Percentiles rank a stretch among this genome's conserved stretches.
Evolutionary conservation across 1,140 invertebrate species (phyloP).

Genomic region (Gryon sp.): DNA sequence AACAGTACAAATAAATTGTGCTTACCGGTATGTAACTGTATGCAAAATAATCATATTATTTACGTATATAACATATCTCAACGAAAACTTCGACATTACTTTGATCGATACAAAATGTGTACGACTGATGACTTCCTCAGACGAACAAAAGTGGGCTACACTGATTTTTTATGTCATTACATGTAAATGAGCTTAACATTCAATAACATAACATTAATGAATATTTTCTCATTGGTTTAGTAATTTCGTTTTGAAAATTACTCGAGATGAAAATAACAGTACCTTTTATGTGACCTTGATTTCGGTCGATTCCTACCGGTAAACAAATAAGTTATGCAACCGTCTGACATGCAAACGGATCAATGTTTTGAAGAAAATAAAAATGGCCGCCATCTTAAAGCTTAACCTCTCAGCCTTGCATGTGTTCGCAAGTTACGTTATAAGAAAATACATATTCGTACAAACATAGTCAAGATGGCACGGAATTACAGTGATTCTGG

Average conservation of each 20-base stretch:
- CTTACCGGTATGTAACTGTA: conserved; percentile 40
- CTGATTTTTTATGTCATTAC: conserved; percentile 1
- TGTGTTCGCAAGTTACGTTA: conserved; percentile 13
- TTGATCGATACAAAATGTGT: conserved; percentile 17
- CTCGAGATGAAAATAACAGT: conserved; percentile 41
- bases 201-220: conserved; percentile 30
- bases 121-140: conserved; percentile 11
- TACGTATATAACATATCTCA: conserved; percentile 28
- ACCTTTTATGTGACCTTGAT: conserved; percentile 45
- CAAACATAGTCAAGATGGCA: neutral
- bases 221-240: conserved; percentile 34
- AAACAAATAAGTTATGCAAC: conserved; percentile 51
- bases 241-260: conserved; percentile 32
- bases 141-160: conserved; percentile 10
- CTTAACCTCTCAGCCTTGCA: no score
- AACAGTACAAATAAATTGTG: conserved; percentile 51
- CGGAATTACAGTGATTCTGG: conserved; percentile 15
- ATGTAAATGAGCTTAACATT: conserved; percentile 22
- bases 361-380: conserved; percentile 16
- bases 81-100: conserved; percentile 24
- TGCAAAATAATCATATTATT: conserved; percentile 52
- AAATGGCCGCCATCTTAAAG: conserved; percentile 4
- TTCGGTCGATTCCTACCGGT: conserved; percentile 48
- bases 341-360: conserved; percentile 11
- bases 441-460: neutral